phyloP scores from a whole-genome alignment of 1,140 invertebrate species.

The Gonioctena quinquepunctata region DNA sequence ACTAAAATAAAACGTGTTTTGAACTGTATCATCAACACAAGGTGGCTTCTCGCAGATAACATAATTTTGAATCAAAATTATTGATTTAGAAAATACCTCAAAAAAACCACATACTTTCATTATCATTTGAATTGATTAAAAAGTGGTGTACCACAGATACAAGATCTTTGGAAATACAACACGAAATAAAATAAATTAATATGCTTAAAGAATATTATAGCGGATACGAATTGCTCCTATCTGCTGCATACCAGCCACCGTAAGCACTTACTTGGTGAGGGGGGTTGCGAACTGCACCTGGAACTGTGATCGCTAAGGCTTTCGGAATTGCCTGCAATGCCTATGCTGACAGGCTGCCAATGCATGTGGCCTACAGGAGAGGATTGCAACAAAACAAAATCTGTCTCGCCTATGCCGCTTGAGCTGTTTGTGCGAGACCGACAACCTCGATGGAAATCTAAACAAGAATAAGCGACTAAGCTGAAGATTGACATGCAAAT shows the following conservation, averaged over 20 bases:
- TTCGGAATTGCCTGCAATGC: conserved; percentile 45
- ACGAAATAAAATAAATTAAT: too few species aligned
- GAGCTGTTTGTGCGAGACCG: conserved; percentile 50
- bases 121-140: too few species aligned
- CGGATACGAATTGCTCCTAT: neutral
- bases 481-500: too few species aligned
- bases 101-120: too few species aligned
- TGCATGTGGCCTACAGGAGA: conserved; percentile 57
- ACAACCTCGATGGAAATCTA: conserved; percentile 23
- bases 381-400: conserved; percentile 62
- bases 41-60: too few species aligned
- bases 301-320: conserved; percentile 52
- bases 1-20: too few species aligned
- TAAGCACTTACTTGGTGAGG: conserved; percentile 51
- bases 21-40: too few species aligned
- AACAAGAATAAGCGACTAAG: conserved; percentile 14
- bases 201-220: too few species aligned
- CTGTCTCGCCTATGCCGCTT: conserved; percentile 56
- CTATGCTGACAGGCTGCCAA: conserved; percentile 58
- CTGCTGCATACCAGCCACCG: neutral
- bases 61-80: too few species aligned
- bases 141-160: too few species aligned
- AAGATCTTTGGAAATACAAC: too few species aligned
- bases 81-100: too few species aligned
- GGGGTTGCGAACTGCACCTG: conserved; percentile 54